Evolutionary conservation across 2,113 vertebrate species (phyloP).

Genomic region (Phrynocephalus versicolor): DNA sequence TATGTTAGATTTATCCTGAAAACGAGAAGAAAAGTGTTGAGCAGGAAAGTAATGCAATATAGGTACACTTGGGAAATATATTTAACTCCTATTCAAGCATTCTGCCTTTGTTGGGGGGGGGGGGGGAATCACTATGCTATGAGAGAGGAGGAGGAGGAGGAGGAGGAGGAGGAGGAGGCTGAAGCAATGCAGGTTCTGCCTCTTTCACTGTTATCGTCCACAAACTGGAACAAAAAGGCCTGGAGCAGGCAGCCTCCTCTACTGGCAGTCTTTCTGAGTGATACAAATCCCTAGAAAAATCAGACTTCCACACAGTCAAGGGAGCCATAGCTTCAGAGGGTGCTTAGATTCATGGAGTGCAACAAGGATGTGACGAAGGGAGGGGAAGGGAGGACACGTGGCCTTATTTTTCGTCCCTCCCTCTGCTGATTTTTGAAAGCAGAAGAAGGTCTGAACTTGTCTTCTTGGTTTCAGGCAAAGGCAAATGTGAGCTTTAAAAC

Average conservation of each 20-base stretch:
- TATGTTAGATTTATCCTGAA: neutral
- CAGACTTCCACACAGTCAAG: neutral
- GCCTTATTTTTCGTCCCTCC: neutral
- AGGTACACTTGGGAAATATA: neutral
- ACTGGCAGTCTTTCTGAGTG: neutral
- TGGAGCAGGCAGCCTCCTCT: neutral
- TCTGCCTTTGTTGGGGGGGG: neutral
- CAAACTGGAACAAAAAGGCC: neutral
- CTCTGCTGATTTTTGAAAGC: neutral
- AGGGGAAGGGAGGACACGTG: neutral
- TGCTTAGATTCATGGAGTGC: neutral
- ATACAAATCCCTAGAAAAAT: neutral
- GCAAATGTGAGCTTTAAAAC: neutral
- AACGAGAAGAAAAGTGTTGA: neutral
- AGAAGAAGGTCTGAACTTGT: too few relatives aligned
- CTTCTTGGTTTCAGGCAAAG: neutral
- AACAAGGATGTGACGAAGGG: neutral
- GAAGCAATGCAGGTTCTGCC: too few relatives aligned
- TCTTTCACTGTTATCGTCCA: neutral
- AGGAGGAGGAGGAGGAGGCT: too few relatives aligned
- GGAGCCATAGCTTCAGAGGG: too few relatives aligned
- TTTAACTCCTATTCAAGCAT: neutral
- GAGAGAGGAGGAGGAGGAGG: neutral
- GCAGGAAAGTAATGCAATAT: neutral
- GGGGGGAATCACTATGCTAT: neutral